phyloP scores from a whole-genome alignment of 2,797 vertebrate genomes.

The Buceros bicornis region DNA sequence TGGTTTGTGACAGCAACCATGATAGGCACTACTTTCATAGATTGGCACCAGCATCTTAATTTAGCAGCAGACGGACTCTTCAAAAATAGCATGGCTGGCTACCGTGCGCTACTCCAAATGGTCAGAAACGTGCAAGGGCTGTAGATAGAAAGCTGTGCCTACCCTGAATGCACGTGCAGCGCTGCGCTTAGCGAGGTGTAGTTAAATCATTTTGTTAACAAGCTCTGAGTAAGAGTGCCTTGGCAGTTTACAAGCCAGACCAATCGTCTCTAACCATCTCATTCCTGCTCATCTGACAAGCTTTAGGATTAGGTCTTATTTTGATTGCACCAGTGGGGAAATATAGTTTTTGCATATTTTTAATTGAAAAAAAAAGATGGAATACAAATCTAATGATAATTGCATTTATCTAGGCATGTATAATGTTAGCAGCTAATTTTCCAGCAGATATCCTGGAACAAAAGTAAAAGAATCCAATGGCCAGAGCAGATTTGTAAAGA shows the following conservation, averaged over 20 bases:
- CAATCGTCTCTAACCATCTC: neutral
- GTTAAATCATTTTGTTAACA: neutral
- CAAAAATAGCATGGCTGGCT: neutral
- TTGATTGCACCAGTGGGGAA: neutral
- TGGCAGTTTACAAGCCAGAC: neutral
- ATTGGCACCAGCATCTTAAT: neutral
- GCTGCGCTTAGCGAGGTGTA: neutral
- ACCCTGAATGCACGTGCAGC: neutral
- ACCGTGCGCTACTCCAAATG: neutral
- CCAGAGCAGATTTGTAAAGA: neutral
- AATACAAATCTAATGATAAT: neutral
- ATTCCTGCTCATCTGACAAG: neutral
- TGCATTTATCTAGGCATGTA: neutral
- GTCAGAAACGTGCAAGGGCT: neutral
- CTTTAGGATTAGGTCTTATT: neutral
- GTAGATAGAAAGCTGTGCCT: neutral
- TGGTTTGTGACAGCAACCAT: neutral
- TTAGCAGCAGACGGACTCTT: neutral
- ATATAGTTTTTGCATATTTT: neutral
- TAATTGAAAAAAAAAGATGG: neutral
- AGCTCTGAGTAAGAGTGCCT: neutral
- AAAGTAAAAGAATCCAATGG: neutral
- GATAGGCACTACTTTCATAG: neutral
- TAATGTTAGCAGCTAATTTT: neutral
- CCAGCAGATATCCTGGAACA: neutral